Evolutionary conservation across 2,113 vertebrate genomes (phyloP), one percentile per base, ranked within the genome.

Genomic region (Arvicanthis niloticus): DNA sequence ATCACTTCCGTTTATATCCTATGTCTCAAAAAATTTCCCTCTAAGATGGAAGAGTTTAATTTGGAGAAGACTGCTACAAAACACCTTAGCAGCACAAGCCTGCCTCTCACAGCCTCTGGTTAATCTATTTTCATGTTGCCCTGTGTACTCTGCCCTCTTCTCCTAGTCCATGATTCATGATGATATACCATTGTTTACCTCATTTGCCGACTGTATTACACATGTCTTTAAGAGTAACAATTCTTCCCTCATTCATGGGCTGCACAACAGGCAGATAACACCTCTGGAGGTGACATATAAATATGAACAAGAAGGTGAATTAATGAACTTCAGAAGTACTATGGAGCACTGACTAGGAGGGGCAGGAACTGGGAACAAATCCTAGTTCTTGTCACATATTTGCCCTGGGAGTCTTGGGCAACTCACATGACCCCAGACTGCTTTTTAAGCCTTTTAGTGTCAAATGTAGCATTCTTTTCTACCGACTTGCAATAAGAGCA

Each of bases 241-340:
- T 90, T 56, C 31, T 40, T 76, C 21, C 34, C 37, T 94, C 48
- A 89, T 45, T 51, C 60, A 16, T 40, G 88, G 21, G 48, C 16
- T 86, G 29, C 81, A 85, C 37, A 72, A 13, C 60, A 90, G 19
- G 21, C 24, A n/a, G 22, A 78, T 84, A 60, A 51, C 11, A 34
- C 17, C 5, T 4, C 31, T 76, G 19, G 87, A 80, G 70, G 58
- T 60, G 31, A 88, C 4, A 53, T 26, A 26, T 29, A 72, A 78
- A 77, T 72, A 73, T 70, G 86, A 80, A 87, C 7, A 81, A n/a
- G 26, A 92, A 92, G 67, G 51, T 68, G 90, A 95, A 77, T 42
- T 31, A 60, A 48, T 58, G 72, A 68, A 78, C 34, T 84, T 94
- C 40, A 96, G 78, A 94, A n/a, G 76, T 45, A 72, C n/a, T 45